phyloP scores from a whole-genome alignment of 2,797 vertebrate genomes.

The Ataeniobius toweri region DNA sequence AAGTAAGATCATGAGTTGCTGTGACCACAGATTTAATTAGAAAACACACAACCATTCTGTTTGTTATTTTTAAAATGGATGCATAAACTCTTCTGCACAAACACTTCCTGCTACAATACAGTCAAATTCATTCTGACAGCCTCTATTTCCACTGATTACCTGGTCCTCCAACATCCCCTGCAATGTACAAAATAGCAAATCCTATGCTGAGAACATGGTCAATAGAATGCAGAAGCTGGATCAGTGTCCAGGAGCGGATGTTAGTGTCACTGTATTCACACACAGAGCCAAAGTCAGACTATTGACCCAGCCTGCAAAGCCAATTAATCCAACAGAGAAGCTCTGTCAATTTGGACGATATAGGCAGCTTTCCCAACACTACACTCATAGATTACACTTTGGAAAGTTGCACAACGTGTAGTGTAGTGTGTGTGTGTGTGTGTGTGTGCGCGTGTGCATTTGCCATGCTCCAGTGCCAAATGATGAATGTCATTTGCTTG shows the following conservation, averaged over 20 bases:
- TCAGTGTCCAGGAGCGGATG: conserved; percentile 43
- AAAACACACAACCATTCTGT: neutral
- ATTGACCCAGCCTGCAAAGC: conserved; percentile 60
- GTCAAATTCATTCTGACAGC: conserved; percentile 7
- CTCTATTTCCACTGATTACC: conserved; percentile 30
- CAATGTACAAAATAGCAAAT: conserved; percentile 12
- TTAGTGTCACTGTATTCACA: conserved; percentile 49
- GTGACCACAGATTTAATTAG: neutral
- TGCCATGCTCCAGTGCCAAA: conserved; percentile 70
- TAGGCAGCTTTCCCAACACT: conserved; percentile 24
- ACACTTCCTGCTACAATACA: neutral
- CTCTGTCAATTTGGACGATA: conserved; percentile 39
- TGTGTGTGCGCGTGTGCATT: conserved; percentile 50
- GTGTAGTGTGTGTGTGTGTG: conserved; percentile 15
- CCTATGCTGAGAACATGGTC: conserved; percentile 33
- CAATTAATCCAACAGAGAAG: conserved; percentile 58
- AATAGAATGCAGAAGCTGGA: conserved; percentile 48
- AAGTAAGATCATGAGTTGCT: conserved; percentile 85
- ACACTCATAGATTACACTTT: conserved; percentile 18
- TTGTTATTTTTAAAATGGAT: neutral
- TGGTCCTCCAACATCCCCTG: conserved; percentile 4
- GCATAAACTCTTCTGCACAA: neutral
- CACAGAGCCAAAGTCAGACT: conserved; percentile 51
- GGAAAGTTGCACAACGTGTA: conserved; percentile 25
- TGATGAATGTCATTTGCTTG: conserved; percentile 73